Evolutionary conservation across 2,797 vertebrate genomes (phyloP), one percentile per base, ranked within the genome.

Genomic region (Psittacula derbiana): DNA sequence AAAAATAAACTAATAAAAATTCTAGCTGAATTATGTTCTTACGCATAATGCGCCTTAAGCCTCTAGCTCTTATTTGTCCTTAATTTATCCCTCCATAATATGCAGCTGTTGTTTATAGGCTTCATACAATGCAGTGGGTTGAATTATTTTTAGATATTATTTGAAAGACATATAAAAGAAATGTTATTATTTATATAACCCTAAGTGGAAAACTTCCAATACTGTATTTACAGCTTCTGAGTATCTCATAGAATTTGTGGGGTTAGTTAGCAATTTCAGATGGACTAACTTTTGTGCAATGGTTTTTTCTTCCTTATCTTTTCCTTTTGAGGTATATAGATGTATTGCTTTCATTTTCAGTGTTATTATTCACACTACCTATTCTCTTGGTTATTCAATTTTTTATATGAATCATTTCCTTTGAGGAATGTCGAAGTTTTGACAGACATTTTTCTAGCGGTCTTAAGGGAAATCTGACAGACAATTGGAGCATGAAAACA

Each of bases 371-470:
- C 65, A 55, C 7, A 10, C 25, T 31, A 76, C 4, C 28, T 78
- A n/a, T 60, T 92, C 11, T 62, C 55, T 67, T 66, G 27, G 57
- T 85, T 72, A 67, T 73, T 91, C 11, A 16, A 2, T 47, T 84
- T 93, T 91, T 55, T 31, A 14, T 60, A 33, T 64, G 47, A 71
- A 28, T 52, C 14, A 30, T 73, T 91, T 86, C 17, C 21, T 90
- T 92, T 94, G 49, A 92, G n/a, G 23, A 64, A 67, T 61, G 57
- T 83, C 69, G 47, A 83, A 64, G n/a, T 80, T 95, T 88, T 95
- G 55, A 87, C 75, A 91, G 60, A 62, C 13, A 44, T 86, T 90
- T 70, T 88, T 83, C 36, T 62, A 66, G 46, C 27, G 44, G 24
- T 80, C 71, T 81, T 80, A 50, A 55, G 65, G 57, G 79, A 70